Base-by-base conservation (phyloP, 2,113 vertebrate genomes). In the Coptodon rendalli region DNA sequence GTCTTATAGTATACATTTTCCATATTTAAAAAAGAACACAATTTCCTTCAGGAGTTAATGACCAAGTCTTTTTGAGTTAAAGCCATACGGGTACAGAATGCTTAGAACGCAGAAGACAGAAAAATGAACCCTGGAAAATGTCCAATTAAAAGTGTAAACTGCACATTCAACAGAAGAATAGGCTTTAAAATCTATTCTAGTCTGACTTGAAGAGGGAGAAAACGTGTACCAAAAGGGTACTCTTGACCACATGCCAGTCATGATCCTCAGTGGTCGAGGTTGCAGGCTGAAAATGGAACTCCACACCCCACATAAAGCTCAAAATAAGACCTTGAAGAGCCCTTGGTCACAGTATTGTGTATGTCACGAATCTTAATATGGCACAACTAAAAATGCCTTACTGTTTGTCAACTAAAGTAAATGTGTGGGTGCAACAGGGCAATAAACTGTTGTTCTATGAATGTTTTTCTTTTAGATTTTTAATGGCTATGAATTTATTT, bases 231-330 rank as follows among this genome's bases (percentile, higher is more conserved):
- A 48, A 93, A 93, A 92, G 81, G 86, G 85, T 86, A 53, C 59
- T 17, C 40, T 71, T 87, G 92, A 96, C 95, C 95, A 84, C 93
- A 96, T 8, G 88, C 86, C 87, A 89, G 91, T 91, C 95, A 91
- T 86, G 87, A 78, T 66, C 38, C 36, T 57, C 83, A 82, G 94
- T 53, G 94, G 87, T 91, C 7, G 9, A 80, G 92, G 90, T 87
- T 80, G 86, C 17, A 87, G 87, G 91, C 93, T 89, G 45, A 88
- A 91, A 95, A 82, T 92, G 82, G 83, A 94, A 50, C 89, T 92
- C 90, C 91, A 91, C 93, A 29, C 94, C 93, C 86, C 87, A 95
- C 92, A 91, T 93, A 94, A 93, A 93, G 86, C 81, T 90, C 52
- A 94, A 95, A 95, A 95, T 94, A 95, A 92, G 85, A 83, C n/a